Conservation (phyloP, 2,797 vertebrate genomes). For the Cetoscarus ocellatus region DNA sequence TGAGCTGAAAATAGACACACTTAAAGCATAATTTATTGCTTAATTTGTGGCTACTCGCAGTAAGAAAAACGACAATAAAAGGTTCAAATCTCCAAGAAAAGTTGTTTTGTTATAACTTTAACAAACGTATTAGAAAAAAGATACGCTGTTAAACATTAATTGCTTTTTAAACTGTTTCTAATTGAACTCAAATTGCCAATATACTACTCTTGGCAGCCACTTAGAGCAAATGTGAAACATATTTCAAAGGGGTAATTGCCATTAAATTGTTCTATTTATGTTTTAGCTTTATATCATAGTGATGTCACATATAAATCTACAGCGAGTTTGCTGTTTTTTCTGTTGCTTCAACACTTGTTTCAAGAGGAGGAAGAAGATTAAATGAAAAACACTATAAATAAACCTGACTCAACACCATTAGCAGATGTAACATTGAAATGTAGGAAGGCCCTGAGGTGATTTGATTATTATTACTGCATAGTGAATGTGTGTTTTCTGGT, state of each 20-base stretch:
- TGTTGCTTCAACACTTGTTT: background rate
- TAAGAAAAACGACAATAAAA: background rate
- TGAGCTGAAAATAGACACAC: background rate
- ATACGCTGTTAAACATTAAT: slow-evolving; percentile 16
- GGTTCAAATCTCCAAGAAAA: background rate
- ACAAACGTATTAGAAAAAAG: background rate
- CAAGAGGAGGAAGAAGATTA: background rate
- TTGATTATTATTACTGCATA: background rate
- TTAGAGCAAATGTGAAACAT: slow-evolving; percentile 5
- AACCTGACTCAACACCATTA: background rate
- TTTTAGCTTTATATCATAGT: background rate
- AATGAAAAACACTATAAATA: background rate
- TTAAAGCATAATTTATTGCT: background rate
- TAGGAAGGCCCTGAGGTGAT: background rate
- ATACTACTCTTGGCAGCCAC: slow-evolving; percentile 12
- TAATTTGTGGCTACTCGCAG: background rate
- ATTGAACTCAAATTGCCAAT: background rate
- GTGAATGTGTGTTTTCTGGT: background rate
- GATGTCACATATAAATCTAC: slow-evolving; percentile 7
- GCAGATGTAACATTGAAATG: background rate
- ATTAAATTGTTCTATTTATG: slow-evolving; percentile 5
- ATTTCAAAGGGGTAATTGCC: slow-evolving; percentile 34
- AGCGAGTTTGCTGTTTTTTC: slow-evolving; percentile 8
- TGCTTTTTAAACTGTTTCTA: background rate
- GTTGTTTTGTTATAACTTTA: slow-evolving; percentile 3